These are phyloP conservation scores for Anisognathus igniventris DNA, from an alignment of 2,797 vertebrate species.

Conservation along the genomic window DNA sequence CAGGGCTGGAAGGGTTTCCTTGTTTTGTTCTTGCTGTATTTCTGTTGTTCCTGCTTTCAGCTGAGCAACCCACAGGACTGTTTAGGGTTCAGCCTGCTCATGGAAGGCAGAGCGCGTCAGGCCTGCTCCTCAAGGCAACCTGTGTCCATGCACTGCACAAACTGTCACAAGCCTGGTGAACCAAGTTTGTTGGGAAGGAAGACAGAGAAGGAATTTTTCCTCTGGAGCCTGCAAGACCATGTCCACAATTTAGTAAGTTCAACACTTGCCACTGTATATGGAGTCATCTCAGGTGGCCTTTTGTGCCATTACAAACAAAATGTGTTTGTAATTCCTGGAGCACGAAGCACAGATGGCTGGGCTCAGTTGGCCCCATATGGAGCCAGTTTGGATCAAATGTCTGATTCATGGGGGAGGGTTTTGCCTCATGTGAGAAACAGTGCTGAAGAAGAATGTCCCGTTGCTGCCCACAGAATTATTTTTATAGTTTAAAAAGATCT, in stretches of 20 bases:
- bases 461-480: neutral
- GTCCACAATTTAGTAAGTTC: neutral
- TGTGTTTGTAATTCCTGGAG: conserved; percentile 7
- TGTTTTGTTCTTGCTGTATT: neutral
- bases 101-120: neutral
- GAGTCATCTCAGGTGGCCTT: conserved; percentile 1
- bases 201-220: neutral
- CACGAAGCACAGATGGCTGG: neutral
- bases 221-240: neutral
- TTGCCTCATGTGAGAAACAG: neutral
- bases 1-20: neutral
- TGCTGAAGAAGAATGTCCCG: neutral
- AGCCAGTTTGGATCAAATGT: conserved; percentile 21
- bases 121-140: neutral
- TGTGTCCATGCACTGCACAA: neutral
- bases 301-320: neutral
- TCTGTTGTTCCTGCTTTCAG: neutral
- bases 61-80: neutral
- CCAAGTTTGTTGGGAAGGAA: neutral
- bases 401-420: neutral
- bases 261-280: neutral
- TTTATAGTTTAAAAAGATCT: neutral
- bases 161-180: neutral
- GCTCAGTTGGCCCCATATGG: neutral
- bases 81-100: neutral